Evolutionary conservation across 2,113 vertebrate genomes (phyloP).

Genomic region (Cairina moschata): DNA sequence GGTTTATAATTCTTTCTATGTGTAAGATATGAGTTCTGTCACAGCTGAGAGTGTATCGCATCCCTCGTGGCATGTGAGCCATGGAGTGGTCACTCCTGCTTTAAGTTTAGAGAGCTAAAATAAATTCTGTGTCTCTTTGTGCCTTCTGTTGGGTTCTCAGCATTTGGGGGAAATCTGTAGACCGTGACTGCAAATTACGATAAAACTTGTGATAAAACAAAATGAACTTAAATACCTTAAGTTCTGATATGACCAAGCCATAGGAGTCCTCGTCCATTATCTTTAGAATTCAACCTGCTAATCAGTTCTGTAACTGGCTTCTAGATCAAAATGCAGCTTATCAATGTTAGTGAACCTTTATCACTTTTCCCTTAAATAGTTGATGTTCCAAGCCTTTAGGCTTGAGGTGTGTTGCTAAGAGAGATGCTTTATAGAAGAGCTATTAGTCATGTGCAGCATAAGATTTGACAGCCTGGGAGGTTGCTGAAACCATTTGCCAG

Average conservation of each 20-base stretch:
- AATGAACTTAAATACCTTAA: slow-evolving; percentile 43
- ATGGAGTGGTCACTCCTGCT: neutral
- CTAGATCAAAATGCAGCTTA: slow-evolving; percentile 56
- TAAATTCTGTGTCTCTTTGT: neutral
- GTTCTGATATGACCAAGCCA: slow-evolving; percentile 40
- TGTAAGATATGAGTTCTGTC: neutral
- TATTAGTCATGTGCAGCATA: slow-evolving; percentile 66
- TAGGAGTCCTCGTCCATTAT: slow-evolving; percentile 51
- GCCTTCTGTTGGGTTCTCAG: neutral
- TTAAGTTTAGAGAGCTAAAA: neutral
- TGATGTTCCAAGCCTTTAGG: slow-evolving; percentile 55
- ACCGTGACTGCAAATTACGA: slow-evolving; percentile 6
- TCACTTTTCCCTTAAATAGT: slow-evolving; percentile 53
- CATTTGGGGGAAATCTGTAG: slow-evolving; percentile 40
- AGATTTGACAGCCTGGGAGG: slow-evolving; percentile 70
- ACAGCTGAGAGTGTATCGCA: neutral
- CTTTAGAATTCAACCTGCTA: slow-evolving; percentile 50
- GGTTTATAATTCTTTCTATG: neutral
- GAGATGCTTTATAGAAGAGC: slow-evolving; percentile 63
- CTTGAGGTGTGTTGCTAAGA: slow-evolving; percentile 45
- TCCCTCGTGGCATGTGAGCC: neutral
- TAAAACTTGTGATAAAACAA: slow-evolving; percentile 49
- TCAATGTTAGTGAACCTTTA: slow-evolving; percentile 54
- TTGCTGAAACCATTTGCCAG: slow-evolving; percentile 60
- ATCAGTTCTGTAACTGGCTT: slow-evolving; percentile 68